Evolutionary conservation across 2,888 invertebrate genomes (phyloP).

Genomic region (Tipula unca): DNA sequence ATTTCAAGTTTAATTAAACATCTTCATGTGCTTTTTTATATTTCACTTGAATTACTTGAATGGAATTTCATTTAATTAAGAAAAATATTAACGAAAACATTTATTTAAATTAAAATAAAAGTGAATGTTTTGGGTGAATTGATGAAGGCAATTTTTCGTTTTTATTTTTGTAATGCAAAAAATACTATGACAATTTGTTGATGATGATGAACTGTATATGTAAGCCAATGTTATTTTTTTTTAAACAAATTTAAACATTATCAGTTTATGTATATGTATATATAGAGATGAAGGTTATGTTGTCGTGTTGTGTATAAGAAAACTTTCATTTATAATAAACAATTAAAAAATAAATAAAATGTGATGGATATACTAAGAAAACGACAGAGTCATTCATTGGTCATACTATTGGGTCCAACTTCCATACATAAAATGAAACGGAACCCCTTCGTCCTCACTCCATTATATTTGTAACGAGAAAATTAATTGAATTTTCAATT

Average conservation of each 20-base stretch:
- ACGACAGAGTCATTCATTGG: too few species aligned
- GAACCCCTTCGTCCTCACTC: too few species aligned
- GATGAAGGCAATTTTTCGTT: not conserved
- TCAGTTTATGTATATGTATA: not conserved
- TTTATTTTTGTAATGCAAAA: not conserved
- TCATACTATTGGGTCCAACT: too few species aligned
- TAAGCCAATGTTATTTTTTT: not conserved
- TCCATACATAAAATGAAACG: too few species aligned
- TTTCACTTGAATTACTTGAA: not conserved
- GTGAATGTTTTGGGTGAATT: not conserved
- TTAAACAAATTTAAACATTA: not conserved
- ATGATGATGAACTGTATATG: not conserved
- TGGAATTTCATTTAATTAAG: not conserved
- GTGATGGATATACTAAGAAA: not conserved
- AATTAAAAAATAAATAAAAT: not conserved
- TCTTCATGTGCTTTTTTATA: not conserved
- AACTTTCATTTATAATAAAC: not conserved
- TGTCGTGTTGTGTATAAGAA: not conserved
- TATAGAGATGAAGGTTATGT: not conserved
- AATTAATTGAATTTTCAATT: too few species aligned
- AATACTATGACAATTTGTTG: not conserved
- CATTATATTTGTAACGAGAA: too few species aligned
- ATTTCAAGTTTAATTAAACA: not conserved
- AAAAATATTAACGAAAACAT: not conserved
- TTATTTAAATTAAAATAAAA: not conserved